phyloP scores from a whole-genome alignment of 2,888 invertebrate genomes.

The Frankliniella fusca region DNA sequence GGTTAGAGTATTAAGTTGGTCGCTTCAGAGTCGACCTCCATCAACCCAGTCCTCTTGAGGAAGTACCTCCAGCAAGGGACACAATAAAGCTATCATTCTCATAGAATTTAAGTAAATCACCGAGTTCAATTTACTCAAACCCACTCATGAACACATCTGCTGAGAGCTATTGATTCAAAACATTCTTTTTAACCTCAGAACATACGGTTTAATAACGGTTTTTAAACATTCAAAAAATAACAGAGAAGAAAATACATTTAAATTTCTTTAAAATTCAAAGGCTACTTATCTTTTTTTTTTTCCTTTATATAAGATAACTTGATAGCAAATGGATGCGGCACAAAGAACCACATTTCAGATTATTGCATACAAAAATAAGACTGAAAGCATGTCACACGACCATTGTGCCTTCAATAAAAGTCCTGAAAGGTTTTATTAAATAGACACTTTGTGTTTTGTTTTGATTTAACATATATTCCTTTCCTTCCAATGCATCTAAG shows the following conservation, averaged over 20 bases:
- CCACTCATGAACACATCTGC: slow-evolving; percentile 12
- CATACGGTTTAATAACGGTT: background rate
- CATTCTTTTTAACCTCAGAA: background rate
- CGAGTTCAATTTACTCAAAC: background rate
- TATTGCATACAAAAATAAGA: slow-evolving; percentile 21
- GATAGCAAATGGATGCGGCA: background rate
- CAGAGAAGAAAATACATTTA: slow-evolving; percentile 11
- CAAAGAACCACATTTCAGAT: background rate
- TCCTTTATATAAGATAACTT: background rate
- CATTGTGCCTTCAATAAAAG: background rate
- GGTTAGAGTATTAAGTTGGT: slow-evolving; percentile 17
- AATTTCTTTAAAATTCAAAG: background rate
- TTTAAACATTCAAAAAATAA: slow-evolving; percentile 14
- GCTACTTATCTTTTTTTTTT: background rate
- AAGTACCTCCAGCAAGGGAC: background rate
- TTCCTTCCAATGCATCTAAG: no score
- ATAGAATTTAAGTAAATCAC: slow-evolving; percentile 12
- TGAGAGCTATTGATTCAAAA: background rate
- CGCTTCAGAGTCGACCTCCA: slow-evolving; percentile 11
- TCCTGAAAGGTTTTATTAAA: no score
- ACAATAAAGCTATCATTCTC: background rate
- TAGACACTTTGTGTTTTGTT: no score
- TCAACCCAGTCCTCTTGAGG: slow-evolving; percentile 16
- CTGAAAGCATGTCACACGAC: background rate
- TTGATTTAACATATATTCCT: no score